These are phyloP conservation scores for Drosophila burlai DNA, from an alignment of 1,140 invertebrate species.

Conservation along the genomic window DNA sequence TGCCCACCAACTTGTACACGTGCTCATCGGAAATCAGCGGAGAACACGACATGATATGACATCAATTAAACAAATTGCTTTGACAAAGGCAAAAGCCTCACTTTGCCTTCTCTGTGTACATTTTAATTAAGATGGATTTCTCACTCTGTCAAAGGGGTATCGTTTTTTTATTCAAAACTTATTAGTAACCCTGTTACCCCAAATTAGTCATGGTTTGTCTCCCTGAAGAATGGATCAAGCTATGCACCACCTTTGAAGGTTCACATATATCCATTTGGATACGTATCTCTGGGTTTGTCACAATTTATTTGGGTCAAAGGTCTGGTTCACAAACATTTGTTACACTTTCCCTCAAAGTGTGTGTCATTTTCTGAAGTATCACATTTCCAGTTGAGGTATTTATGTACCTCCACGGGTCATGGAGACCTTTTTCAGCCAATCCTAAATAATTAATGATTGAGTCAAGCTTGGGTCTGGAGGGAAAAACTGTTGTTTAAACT, in stretches of 20 bases:
- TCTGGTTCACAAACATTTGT: conserved; percentile 31
- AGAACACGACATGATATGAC: conserved; percentile 50
- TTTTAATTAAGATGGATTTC: conserved; percentile 52
- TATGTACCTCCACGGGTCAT: conserved; percentile 9
- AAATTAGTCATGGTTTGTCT: conserved; percentile 38
- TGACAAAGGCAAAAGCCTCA: conserved; percentile 41
- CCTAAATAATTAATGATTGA: conserved; percentile 12
- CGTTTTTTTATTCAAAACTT: neutral
- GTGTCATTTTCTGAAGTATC: conserved; percentile 39
- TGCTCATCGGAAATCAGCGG: conserved; percentile 46
- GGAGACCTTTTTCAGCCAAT: neutral
- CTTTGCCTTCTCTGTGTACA: conserved; percentile 30
- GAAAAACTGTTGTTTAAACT: neutral
- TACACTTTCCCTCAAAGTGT: conserved; percentile 32
- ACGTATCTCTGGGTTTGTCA: conserved; percentile 19
- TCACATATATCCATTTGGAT: conserved; percentile 1
- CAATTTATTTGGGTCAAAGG: conserved; percentile 30
- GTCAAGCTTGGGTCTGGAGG: neutral
- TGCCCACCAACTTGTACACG: conserved; percentile 23
- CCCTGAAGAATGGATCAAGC: conserved; percentile 20
- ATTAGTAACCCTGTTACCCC: conserved; percentile 9
- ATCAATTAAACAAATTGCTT: conserved; percentile 52
- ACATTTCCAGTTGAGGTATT: conserved; percentile 34
- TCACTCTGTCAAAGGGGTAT: neutral
- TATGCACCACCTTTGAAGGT: conserved; percentile 18